phyloP scores from a whole-genome alignment of 1,140 invertebrate species.

The Medauroidea extradentata region DNA sequence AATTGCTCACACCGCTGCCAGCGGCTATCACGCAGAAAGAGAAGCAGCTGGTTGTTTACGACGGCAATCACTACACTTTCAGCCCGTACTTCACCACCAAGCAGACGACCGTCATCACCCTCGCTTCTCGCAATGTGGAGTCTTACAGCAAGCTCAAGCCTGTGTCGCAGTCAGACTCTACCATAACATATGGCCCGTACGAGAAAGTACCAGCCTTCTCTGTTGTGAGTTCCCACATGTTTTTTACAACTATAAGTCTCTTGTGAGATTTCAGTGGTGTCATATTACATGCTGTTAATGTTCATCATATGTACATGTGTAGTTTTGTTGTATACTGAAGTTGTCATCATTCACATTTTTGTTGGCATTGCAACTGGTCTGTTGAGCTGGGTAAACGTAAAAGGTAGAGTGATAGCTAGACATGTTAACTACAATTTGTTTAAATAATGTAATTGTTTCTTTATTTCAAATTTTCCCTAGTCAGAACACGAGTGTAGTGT shows the following conservation, averaged over 20 bases:
- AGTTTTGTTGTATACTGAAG: neutral
- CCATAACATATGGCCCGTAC: slow-evolving; percentile 84
- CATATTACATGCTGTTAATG: neutral
- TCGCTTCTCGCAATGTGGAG: slow-evolving; percentile 76
- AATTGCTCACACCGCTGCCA: slow-evolving; percentile 77
- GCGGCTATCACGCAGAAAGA: slow-evolving; percentile 85
- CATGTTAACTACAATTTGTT: no score
- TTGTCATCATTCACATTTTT: neutral
- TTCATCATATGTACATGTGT: neutral
- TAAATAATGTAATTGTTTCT: no score
- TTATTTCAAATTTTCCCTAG: no score
- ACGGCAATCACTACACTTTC: slow-evolving; percentile 78
- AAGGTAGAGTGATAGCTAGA: no score
- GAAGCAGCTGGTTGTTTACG: slow-evolving; percentile 86
- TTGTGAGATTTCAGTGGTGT: neutral
- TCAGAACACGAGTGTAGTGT: no score
- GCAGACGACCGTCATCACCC: slow-evolving; percentile 76
- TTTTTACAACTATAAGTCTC: neutral
- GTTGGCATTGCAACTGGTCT: no score
- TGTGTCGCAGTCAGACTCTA: slow-evolving; percentile 68
- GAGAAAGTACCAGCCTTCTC: slow-evolving; percentile 61
- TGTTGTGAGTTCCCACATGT: slow-evolving; percentile 35
- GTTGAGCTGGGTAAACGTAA: no score
- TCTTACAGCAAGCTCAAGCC: slow-evolving; percentile 85
- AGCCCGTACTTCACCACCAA: slow-evolving; percentile 73